Percentiles rank a stretch among this genome's conserved stretches.
These are phyloP conservation scores for Gymnarchus niloticus DNA, from an alignment of 2,113 vertebrate species.

Conservation along the genomic window DNA sequence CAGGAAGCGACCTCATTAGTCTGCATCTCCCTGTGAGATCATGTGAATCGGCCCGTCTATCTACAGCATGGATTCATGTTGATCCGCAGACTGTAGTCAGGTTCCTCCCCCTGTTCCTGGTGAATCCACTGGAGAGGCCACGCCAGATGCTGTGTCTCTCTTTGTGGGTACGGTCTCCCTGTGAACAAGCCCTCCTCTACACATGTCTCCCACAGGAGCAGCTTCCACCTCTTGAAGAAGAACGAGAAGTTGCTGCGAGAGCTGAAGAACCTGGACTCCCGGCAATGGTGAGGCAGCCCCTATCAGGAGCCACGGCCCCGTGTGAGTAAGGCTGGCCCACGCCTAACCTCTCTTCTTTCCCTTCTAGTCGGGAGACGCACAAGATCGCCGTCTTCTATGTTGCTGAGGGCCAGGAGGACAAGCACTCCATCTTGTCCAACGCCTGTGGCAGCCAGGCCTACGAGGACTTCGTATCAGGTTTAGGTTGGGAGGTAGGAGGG, in stretches of 20 bases:
- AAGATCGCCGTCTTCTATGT: slow-evolving; percentile 99
- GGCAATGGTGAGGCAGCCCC: slow-evolving; percentile 77
- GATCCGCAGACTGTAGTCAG: no score
- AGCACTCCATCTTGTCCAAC: slow-evolving; percentile 97
- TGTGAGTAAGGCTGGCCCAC: background rate
- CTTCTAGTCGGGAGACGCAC: slow-evolving; percentile 89
- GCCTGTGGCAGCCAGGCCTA: slow-evolving; percentile 92
- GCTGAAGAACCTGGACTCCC: slow-evolving; percentile 93
- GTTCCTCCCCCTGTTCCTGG: no score
- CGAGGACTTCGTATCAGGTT: slow-evolving; percentile 95
- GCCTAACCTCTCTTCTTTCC: slow-evolving; percentile 14
- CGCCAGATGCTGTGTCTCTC: no score
- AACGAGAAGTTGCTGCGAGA: slow-evolving; percentile 96
- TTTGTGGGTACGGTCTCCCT: no score
- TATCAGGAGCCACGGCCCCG: background rate
- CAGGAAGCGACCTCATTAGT: no score
- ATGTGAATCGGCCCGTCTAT: no score
- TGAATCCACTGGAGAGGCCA: no score
- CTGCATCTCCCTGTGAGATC: no score
- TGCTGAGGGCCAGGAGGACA: slow-evolving; percentile 97
- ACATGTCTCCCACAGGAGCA: slow-evolving; percentile 66
- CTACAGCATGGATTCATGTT: no score
- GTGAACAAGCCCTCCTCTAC: background rate
- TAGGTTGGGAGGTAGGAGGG: slow-evolving; percentile 91
- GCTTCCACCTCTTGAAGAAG: slow-evolving; percentile 95